Percentiles rank a stretch among this genome's conserved stretches.
These are phyloP conservation scores for Phenganax subtilis DNA, from an alignment of 92 coral and sea anemone species.

Conservation along the genomic window DNA sequence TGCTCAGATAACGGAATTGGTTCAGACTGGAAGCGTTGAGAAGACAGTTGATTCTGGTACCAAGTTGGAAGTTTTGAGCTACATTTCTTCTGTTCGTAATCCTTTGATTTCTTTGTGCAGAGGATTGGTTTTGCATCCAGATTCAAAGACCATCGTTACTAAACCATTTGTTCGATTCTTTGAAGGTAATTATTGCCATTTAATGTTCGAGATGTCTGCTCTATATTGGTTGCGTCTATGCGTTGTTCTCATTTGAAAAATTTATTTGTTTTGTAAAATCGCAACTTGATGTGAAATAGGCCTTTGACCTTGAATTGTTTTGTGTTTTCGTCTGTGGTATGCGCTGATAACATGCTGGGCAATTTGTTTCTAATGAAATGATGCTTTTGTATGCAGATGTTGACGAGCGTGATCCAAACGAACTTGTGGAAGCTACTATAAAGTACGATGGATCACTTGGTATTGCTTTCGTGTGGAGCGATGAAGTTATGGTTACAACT, in stretches of 20 bases:
- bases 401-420: neutral
- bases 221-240: too few species aligned
- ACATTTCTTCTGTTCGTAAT: neutral
- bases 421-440: slow-evolving; percentile 27
- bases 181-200: slow-evolving; percentile 18
- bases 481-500: slow-evolving; percentile 22
- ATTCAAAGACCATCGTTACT: slow-evolving; percentile 22
- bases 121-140: slow-evolving; percentile 25
- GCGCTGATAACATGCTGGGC: too few species aligned
- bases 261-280: too few species aligned
- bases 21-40: neutral
- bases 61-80: slow-evolving; percentile 18
- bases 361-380: neutral
- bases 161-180: slow-evolving; percentile 31
- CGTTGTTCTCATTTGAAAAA: too few species aligned
- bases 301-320: too few species aligned
- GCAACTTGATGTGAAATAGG: too few species aligned
- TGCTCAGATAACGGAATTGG: neutral
- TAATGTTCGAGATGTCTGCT: neutral
- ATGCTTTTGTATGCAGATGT: neutral
- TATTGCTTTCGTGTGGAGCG: slow-evolving; percentile 21
- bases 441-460: slow-evolving; percentile 34
- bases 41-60: slow-evolving; percentile 1
- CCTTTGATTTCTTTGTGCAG: slow-evolving; percentile 8
- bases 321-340: too few species aligned